Conservation (phyloP, 2,113 vertebrate genomes). For the Camelus bactrianus region DNA sequence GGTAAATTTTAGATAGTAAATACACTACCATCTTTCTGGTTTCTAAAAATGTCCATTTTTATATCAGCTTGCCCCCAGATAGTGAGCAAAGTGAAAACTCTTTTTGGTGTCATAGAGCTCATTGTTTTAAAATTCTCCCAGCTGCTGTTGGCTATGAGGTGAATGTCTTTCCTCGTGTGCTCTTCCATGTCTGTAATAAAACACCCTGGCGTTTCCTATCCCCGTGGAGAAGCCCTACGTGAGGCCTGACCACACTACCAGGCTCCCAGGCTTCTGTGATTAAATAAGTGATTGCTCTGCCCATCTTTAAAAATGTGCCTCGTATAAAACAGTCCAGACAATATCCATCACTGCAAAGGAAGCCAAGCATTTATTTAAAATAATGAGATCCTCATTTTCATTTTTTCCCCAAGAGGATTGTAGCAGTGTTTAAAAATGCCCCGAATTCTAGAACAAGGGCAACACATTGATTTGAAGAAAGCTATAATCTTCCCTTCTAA, state of each 20-base stretch:
- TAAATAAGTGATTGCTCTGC: constrained; percentile 60
- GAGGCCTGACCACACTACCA: background rate
- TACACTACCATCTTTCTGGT: constrained; percentile 36
- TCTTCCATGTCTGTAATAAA: constrained; percentile 62
- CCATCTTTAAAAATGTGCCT: constrained; percentile 55
- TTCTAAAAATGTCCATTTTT: constrained; percentile 55
- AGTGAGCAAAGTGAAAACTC: constrained; percentile 47
- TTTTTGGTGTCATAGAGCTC: constrained; percentile 59
- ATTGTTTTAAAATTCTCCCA: constrained; percentile 73
- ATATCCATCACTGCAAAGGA: constrained; percentile 55
- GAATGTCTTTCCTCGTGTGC: constrained; percentile 40
- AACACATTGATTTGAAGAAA: constrained; percentile 71
- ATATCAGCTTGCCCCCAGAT: constrained; percentile 19
- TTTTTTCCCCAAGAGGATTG: constrained; percentile 68
- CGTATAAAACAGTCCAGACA: constrained; percentile 31
- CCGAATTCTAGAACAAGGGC: constrained; percentile 71
- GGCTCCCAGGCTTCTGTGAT: constrained; percentile 13
- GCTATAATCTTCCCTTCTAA: constrained; percentile 68
- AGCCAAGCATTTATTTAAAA: constrained; percentile 73
- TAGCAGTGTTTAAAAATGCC: constrained; percentile 56
- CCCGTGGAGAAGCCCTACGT: constrained; percentile 22
- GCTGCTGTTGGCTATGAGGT: constrained; percentile 60
- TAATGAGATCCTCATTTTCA: constrained; percentile 76
- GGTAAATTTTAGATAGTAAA: background rate
- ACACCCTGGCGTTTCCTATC: constrained; percentile 9